Conservation (phyloP, 1,140 invertebrate genomes). For the Drosophila trapezifrons region DNA sequence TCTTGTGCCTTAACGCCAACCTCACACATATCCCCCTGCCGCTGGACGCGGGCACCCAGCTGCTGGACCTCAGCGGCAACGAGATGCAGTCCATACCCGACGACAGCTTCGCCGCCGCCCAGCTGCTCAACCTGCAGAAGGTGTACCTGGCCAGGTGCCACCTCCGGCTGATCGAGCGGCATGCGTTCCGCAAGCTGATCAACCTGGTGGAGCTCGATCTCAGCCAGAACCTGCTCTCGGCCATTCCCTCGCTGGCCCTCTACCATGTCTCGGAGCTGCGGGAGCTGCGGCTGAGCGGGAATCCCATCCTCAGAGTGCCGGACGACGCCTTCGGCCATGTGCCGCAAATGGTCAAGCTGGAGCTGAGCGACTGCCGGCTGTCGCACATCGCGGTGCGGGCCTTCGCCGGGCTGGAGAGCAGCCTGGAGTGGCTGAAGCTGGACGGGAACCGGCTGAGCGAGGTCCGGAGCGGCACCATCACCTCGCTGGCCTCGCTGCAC, state of each 20-base stretch:
- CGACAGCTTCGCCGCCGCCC: slow-evolving; percentile 89
- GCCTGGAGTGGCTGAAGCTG: slow-evolving; percentile 90
- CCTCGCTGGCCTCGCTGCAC: slow-evolving; percentile 88
- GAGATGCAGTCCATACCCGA: slow-evolving; percentile 87
- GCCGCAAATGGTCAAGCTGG: slow-evolving; percentile 89
- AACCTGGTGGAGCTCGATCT: slow-evolving; percentile 92
- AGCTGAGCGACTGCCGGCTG: slow-evolving; percentile 89
- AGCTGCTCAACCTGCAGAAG: slow-evolving; percentile 91
- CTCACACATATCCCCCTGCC: slow-evolving; percentile 88
- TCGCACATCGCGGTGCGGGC: slow-evolving; percentile 87
- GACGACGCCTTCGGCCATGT: slow-evolving; percentile 89
- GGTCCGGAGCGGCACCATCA: slow-evolving; percentile 87
- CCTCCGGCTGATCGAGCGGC: slow-evolving; percentile 87
- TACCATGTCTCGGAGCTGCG: slow-evolving; percentile 89
- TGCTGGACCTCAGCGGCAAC: slow-evolving; percentile 91
- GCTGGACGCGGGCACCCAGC: slow-evolving; percentile 90
- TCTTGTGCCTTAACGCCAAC: slow-evolving; percentile 89
- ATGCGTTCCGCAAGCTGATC: slow-evolving; percentile 88
- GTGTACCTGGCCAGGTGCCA: slow-evolving; percentile 89
- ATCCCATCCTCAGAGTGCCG: slow-evolving; percentile 88
- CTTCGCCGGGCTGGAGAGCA: slow-evolving; percentile 89
- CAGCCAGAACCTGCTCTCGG: slow-evolving; percentile 88
- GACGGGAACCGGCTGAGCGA: slow-evolving; percentile 89
- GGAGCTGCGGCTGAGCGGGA: slow-evolving; percentile 90
- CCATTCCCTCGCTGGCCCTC: slow-evolving; percentile 89